These are phyloP conservation scores for Erethizon dorsatum DNA, from an alignment of 2,797 vertebrate genomes.

Conservation along the genomic window DNA sequence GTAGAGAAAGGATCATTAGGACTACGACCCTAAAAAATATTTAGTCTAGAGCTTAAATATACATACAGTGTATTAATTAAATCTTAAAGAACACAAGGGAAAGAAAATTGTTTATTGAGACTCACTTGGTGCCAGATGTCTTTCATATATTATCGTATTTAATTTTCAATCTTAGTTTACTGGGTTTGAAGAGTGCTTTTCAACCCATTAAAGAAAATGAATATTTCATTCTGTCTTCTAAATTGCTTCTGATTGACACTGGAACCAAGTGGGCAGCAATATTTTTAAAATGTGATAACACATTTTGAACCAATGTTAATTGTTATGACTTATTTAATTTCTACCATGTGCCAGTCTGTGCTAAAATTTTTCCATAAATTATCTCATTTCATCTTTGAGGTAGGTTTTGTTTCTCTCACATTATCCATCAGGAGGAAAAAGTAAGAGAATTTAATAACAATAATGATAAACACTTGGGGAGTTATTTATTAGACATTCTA, in stretches of 20 bases:
- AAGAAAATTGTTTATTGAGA: background rate
- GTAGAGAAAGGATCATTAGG: background rate
- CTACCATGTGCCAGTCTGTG: background rate
- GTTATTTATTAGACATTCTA: background rate
- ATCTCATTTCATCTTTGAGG: background rate
- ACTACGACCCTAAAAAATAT: background rate
- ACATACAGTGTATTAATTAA: background rate
- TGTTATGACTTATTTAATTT: background rate
- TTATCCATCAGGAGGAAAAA: background rate
- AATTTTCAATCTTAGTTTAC: background rate
- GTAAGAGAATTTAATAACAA: background rate
- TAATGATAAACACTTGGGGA: background rate
- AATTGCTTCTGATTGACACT: background rate
- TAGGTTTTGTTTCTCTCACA: background rate
- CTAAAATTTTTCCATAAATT: background rate
- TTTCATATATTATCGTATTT: background rate
- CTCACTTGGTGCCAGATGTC: background rate
- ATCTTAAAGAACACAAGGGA: background rate
- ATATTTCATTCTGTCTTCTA: background rate
- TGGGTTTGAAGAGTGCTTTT: background rate
- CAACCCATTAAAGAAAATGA: background rate
- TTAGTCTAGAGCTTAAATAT: background rate
- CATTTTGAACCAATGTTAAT: background rate
- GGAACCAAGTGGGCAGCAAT: background rate
- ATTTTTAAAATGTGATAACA: background rate